phyloP scores from a whole-genome alignment of 2,113 vertebrate genomes.

The Ellobius talpinus region DNA sequence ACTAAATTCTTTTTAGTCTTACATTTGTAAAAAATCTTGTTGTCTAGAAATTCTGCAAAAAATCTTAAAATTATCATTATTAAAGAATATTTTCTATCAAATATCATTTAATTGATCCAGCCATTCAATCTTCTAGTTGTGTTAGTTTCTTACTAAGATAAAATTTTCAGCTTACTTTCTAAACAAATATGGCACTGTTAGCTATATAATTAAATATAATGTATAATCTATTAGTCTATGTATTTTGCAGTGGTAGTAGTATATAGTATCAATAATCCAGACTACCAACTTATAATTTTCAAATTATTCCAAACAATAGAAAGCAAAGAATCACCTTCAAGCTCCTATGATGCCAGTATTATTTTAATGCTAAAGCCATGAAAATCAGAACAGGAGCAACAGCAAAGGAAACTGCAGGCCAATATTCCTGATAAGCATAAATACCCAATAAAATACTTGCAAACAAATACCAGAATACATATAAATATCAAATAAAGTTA shows the following conservation, averaged over 20 bases:
- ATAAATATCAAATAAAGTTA: not conserved
- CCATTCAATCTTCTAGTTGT: not conserved
- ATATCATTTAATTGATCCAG: not conserved
- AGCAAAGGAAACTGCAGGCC: not conserved
- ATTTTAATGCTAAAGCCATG: not conserved
- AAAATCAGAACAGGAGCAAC: not conserved
- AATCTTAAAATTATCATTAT: not conserved
- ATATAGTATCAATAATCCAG: not conserved
- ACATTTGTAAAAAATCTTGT: not conserved
- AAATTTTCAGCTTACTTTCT: not conserved
- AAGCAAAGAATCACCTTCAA: not conserved
- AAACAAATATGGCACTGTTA: not conserved
- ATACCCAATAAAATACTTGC: not conserved
- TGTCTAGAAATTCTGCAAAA: slow-evolving; percentile 23
- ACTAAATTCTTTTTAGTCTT: not conserved
- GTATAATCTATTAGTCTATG: not conserved
- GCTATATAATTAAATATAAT: not conserved
- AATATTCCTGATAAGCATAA: not conserved
- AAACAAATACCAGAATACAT: not conserved
- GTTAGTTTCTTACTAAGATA: not conserved
- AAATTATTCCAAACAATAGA: not conserved
- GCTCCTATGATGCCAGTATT: not conserved
- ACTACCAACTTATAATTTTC: not conserved
- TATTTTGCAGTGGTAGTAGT: not conserved
- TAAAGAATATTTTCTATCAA: slow-evolving; percentile 18